Base-by-base conservation (phyloP, 2,888 invertebrate species). In the Ochropacha duplaris region DNA sequence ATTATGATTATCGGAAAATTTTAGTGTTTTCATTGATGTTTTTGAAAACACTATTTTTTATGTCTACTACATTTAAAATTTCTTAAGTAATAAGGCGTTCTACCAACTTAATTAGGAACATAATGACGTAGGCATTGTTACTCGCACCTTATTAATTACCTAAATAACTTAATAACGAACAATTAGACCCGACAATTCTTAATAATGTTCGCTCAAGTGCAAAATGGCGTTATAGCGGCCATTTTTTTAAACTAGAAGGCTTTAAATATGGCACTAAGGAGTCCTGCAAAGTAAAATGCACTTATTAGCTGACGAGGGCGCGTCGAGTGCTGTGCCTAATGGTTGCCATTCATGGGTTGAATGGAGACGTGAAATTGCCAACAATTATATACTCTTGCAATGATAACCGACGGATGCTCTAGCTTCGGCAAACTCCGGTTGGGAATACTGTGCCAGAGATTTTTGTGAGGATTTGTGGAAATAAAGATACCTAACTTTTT, bases 311-410 rank as follows among this genome's bases (percentile, higher is more conserved):
- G 81, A 81, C 83, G 81, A 85, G 89, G 87, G 88, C 83, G 86
- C 85, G 76, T 73, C 74, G 84, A 87, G 89, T 82, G 89, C 81
- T 81, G 76, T 69, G 89, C 83, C 90, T 92, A 92, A 92, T 92
- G 92, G 92, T 84, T 83, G 81, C 88, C 81, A 92, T 92, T 92
- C 92, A 92, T 78, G 71, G 79, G 81, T 74, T 90, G 91, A 92
- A 92, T 91, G 86, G 89, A 86, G 81, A 87, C 86, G 87, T 76
- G 74, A 87, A 91, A 92, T 92, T 92, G 87, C 91, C 88, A 89
- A 90, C 92, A 91, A 92, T 92, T 92, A 92, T 88, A 89, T 87
- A 87, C 92, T 92, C 86, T 81, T 77, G 83, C 86, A 91, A 91
- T 92, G 92, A 92, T 92, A 92, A 92, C 91, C 76, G 85, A 81